phyloP scores from a whole-genome alignment of 2,113 vertebrate genomes.

The Cyphomyrus plagiostoma region DNA sequence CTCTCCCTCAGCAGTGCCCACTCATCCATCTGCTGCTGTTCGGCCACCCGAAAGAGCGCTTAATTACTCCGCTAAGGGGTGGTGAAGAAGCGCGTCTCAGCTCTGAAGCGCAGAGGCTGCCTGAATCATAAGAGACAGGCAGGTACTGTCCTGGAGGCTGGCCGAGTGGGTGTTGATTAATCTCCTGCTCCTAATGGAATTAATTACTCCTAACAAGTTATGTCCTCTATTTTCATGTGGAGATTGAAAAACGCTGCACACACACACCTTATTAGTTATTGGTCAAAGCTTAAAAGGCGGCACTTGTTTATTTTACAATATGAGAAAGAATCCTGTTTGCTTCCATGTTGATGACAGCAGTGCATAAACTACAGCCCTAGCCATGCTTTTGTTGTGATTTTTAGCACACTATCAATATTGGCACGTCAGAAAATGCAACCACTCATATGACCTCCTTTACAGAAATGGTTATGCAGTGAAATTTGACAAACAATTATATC shows the following conservation, averaged over 20 bases:
- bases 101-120: background rate
- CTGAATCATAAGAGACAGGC: background rate
- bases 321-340: background rate
- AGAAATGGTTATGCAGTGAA: background rate
- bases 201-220: conserved; percentile 7
- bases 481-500: background rate
- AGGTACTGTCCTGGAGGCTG: background rate
- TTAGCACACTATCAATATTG: background rate
- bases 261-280: background rate
- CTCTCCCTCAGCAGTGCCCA: conserved; percentile 1
- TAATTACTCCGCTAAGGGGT: conserved; percentile 6
- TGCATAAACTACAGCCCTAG: background rate
- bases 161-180: background rate
- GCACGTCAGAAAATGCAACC: background rate
- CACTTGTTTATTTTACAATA: background rate
- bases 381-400: background rate
- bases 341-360: background rate
- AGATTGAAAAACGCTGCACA: background rate
- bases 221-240: background rate
- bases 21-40: conserved; percentile 4
- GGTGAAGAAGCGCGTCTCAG: background rate
- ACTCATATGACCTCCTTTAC: background rate
- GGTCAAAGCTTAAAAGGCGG: background rate
- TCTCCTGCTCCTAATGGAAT: background rate
- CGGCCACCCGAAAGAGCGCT: background rate